A percentile compares a stretch with the other conserved stretches of the same genome.
Evolutionary conservation across 2,113 vertebrate species (phyloP).

Genomic region (Lepus americanus): DNA sequence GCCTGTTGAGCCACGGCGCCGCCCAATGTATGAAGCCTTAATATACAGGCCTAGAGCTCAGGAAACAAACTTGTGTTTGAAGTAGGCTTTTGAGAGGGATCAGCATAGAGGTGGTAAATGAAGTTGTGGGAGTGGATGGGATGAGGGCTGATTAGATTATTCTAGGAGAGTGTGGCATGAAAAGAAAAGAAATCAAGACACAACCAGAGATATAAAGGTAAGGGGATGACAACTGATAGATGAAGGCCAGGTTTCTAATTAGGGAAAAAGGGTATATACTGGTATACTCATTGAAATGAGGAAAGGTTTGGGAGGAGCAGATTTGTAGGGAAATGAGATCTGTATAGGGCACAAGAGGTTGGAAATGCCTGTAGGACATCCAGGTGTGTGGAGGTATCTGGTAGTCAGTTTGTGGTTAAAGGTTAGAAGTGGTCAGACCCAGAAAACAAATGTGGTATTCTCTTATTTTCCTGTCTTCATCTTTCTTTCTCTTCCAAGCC

Average conservation of each 20-base stretch:
- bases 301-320: not conserved
- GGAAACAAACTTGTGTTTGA: constrained; percentile 1
- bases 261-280: not conserved
- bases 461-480: constrained; percentile 11
- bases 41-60: not conserved
- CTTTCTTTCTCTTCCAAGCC: constrained; percentile 32
- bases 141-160: not conserved
- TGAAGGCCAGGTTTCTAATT: not conserved
- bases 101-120: too few relatives aligned
- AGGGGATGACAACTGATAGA: not conserved
- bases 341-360: not conserved
- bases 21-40: not conserved
- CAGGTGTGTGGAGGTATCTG: not conserved
- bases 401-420: not conserved
- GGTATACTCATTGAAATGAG: not conserved
- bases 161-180: not conserved
- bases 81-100: not conserved
- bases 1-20: too few relatives aligned
- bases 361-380: not conserved
- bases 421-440: constrained; percentile 19
- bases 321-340: not conserved
- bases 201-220: not conserved
- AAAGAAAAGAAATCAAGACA: constrained; percentile 47
- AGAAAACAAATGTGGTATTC: not conserved
- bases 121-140: too few relatives aligned